Evolutionary conservation across 1,140 invertebrate genomes (phyloP), one percentile per base, ranked within the genome.

Genomic region (Bilobella aurantiaca): DNA sequence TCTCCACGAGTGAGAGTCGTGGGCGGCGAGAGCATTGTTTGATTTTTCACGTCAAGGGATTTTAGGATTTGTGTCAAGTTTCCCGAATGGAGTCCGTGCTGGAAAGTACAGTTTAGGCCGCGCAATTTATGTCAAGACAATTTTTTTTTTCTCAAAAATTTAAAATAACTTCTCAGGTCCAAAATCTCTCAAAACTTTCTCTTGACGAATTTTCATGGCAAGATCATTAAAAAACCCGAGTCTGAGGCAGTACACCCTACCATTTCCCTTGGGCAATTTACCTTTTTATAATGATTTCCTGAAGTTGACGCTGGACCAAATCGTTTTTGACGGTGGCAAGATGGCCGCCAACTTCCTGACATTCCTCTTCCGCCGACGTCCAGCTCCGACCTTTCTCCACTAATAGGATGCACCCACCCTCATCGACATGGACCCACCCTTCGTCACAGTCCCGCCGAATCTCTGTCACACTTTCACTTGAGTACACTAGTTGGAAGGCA

Each of bases 341-440:
- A 76, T 87, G 84, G 21, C 86, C 86, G 1, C 83, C 84, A 61
- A 78, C 76, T 47, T 77, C 76, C 8, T 77, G 75, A 69, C 87
- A 89, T 68, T 85, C 81, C 12, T 79, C 77, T 71, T 87, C 85
- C 0, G 85, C 85, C 42, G 84, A 81, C 1, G 76, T 73, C 87
- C 87, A 89, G 0, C 80, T 74, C 65, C 81, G 74, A 56, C 79
- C 76, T 1, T 76, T 69, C 63, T 84, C 81, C 32, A 85, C 75
- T 0, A 83, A 79, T n/a, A 81, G 76, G 67, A 87, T 79, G 70
- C 85, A 86, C 71, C 83, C 82, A 59, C 83, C 81, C 8, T 23
- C 49, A 16, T 80, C 76, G 12, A 81, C 76, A 0, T 77, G 74
- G 16, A 86, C 79, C 83, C 84, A 86, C 0, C 85, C 84, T 65